Base-by-base conservation (phyloP, 2,797 vertebrate genomes). In the Phyllotis vaccarum region DNA sequence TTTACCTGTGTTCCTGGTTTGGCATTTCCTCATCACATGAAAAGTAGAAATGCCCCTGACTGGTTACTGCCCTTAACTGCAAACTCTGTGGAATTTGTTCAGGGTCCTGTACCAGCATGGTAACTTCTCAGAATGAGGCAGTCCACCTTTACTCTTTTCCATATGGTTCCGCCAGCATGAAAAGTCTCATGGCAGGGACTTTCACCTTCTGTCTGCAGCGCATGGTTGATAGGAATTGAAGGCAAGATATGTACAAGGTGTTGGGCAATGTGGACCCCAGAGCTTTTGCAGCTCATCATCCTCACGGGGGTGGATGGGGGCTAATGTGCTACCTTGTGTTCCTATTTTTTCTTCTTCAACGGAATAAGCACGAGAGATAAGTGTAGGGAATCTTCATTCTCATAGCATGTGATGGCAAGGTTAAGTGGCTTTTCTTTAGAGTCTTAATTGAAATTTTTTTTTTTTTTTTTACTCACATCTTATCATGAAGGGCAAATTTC, bases 371-470 rank as follows among this genome's bases (percentile, higher is more conserved):
- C 62, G 54, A 81, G 87, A 31, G 83, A 64, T 40, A 66, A 94
- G 64, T 3, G 49, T 74, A 74, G 70, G 46, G 21, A 58, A 54
- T 66, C 64, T 66, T 89, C 56, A 24, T 94, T 91, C 62, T 68
- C 83, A 2, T 85, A 43, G 43, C 52, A 0, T 37, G 56, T 21
- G 37, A 81, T 62, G 81, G 75, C 83, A 64, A 88, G 43, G 66
- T 66, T 75, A 72, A 72, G 58, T 87, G 56, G 24, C 54, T 94
- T 92, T 95, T 85, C 66, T 90, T 79, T 72, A 3, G 27, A 10
- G 43, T 89, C 81, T 82, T n/a, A 85, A 93, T 95, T 86, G 91
- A 93, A 91, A 83, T n/a, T n/a, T n/a, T n/a, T n/a, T n/a, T n/a
- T n/a, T n/a, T n/a, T n/a, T n/a, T 78, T 82, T 56, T 92, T 91